Evolutionary conservation across 2,797 vertebrate species (phyloP), one percentile per base, ranked within the genome.

Genomic region (Enteromius trimaculatus): DNA sequence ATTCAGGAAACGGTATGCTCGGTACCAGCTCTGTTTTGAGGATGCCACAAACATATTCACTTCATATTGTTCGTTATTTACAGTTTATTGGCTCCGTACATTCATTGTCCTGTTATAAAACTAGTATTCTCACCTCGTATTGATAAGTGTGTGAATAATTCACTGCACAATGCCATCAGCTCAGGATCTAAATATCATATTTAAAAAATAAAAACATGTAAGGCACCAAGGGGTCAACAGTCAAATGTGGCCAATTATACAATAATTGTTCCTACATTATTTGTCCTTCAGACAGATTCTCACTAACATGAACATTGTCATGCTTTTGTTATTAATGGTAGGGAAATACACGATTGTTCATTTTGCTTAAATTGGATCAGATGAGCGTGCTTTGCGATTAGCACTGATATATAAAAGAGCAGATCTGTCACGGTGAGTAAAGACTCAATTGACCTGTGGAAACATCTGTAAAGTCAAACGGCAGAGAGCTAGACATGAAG

Each of bases 191-290:
- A 39, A 31, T 6, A 53, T 55, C 84, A 79, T 49, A n/a, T 70
- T 81, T 71, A 76, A 80, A 77, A 44, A 62, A 68, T 16, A 29
- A 44, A 71, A 60, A 77, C 79, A 79, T 79, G 70, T 88, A 88
- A 88, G 88, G 87, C 87, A 89, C 80, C 84, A 62, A 39, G 82
- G 68, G 82, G 72, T 86, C 84, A 87, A 87, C 77, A 81, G 80
- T 87, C 85, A 72, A 74, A 47, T 72, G 39, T 49, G 37, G 66
- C 53, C 65, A 19, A 47, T 65, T 81, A 58, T 17, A 70, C 60
- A 76, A 65, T 58, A 53, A 81, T 5, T 62, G 49, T 4, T 53
- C 13, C 39, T 75, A 17, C 42, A 44, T 83, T 81, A 75, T 79
- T 77, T 44, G 53, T 47, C 37, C 19, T 34, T 26, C 47, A 65